Base-by-base conservation (phyloP, 2,113 vertebrate genomes). In the Cacatua alba region DNA sequence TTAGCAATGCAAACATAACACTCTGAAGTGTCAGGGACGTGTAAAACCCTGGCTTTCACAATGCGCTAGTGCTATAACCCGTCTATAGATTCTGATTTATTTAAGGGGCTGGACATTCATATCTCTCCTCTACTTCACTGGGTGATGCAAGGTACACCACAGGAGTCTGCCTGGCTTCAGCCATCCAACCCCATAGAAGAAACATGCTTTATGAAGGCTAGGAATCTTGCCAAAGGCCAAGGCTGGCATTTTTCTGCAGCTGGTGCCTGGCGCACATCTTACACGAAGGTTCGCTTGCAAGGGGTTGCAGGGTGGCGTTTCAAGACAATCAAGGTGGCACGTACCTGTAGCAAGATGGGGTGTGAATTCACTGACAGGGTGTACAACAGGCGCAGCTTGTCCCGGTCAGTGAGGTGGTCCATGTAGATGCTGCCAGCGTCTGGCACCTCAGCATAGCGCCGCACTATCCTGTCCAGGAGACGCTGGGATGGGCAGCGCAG, bases 381-480 rank as follows among this genome's bases (percentile, higher is more conserved):
- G 92, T 99, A 99, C 19, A 99, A 97, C 41, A 99, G 98, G 28
- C 98, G 98, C 68, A 99, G 86, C 78, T 98, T 99, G 96, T 99
- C 98, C 10, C 96, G 88, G 31, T 98, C 98, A 0, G 98, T 98
- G 60, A 99, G 98, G 90, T 99, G 98, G 88, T 98, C 98, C 98
- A 99, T 99, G 92, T 98, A 98, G 88, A 98, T 95, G 90, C 98
- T 99, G 41, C 98, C 98, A 3, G 98, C 98, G 0, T 99, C 98
- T 0, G 97, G 93, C 82, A 99, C 98, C 94, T 99, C 98, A 0
- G 98, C 98, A 1, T 99, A 99, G 85, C 98, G 98, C 35, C 98
- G 94, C 82, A 99, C 98, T 55, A 99, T 98, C 10, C 98, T 97
- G 91, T 99, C 98, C 94, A 99, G 94, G 43, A 99, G 98, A 33